Evolutionary conservation across 2,797 vertebrate species (phyloP).

Genomic region (Eulemur rubriventer): DNA sequence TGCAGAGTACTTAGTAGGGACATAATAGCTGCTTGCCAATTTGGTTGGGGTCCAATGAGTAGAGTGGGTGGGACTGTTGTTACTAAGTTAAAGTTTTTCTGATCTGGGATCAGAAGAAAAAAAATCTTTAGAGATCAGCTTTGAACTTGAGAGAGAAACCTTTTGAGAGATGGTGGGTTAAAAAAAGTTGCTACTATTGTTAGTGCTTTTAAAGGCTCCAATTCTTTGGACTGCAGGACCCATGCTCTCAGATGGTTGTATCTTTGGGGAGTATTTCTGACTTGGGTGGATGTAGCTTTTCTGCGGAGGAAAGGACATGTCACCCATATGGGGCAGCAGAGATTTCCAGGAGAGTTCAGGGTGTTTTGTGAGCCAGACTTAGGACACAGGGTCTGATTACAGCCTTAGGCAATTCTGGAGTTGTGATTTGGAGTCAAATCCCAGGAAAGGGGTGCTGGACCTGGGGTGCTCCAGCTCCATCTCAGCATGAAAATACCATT

Average conservation of each 20-base stretch:
- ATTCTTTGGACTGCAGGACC: not conserved
- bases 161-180: not conserved
- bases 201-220: not conserved
- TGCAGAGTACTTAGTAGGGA: not conserved
- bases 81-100: conserved; percentile 36
- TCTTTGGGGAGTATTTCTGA: not conserved
- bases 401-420: not conserved
- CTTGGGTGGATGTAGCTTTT: not conserved
- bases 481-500: not conserved
- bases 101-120: not conserved
- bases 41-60: conserved; percentile 19
- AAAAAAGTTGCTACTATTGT: not conserved
- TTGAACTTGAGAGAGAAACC: conserved; percentile 48
- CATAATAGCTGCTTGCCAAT: conserved; percentile 1
- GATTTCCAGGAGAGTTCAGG: not conserved
- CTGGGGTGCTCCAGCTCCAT: not conserved
- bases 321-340: not conserved
- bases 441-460: not conserved
- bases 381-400: not conserved
- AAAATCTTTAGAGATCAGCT: not conserved
- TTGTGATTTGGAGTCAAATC: not conserved
- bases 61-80: not conserved
- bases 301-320: not conserved
- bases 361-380: not conserved
- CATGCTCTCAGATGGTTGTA: not conserved